Evolutionary conservation across 2,797 vertebrate genomes (phyloP).

Genomic region (Lepus townsendii): DNA sequence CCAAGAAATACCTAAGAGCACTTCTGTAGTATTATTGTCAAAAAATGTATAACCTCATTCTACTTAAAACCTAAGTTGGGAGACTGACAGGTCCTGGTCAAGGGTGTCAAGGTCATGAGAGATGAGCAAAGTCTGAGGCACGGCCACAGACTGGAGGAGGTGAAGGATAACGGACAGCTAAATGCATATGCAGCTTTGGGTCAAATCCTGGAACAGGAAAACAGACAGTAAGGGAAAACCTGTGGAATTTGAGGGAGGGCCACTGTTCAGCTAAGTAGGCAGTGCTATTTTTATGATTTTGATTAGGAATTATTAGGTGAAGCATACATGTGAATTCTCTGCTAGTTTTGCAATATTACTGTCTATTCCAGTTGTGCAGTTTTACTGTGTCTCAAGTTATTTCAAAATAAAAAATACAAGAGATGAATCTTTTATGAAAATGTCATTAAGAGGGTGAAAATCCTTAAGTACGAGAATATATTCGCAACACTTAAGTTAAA

Average conservation of each 20-base stretch:
- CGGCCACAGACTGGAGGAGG: neutral
- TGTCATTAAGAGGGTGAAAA: neutral
- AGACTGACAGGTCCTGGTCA: neutral
- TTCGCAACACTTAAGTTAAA: neutral
- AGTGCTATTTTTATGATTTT: neutral
- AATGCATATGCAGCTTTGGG: neutral
- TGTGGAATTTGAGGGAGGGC: neutral
- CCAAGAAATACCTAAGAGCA: neutral
- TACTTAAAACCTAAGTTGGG: neutral
- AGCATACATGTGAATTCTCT: neutral
- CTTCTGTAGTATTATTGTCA: neutral
- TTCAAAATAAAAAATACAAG: conserved; percentile 18
- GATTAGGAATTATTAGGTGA: neutral
- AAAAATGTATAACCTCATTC: neutral
- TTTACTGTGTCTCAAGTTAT: conserved; percentile 18
- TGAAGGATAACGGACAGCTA: neutral
- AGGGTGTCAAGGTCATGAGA: neutral
- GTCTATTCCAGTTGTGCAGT: neutral
- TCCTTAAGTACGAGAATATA: neutral
- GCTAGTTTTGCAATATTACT: neutral
- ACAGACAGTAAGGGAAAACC: neutral
- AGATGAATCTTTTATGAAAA: neutral
- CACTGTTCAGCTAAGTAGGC: neutral
- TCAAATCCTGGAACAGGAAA: neutral
- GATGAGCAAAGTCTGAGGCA: neutral